Evolutionary conservation across 2,113 vertebrate species (phyloP), one percentile per base, ranked within the genome.

Genomic region (Pongo abelii): DNA sequence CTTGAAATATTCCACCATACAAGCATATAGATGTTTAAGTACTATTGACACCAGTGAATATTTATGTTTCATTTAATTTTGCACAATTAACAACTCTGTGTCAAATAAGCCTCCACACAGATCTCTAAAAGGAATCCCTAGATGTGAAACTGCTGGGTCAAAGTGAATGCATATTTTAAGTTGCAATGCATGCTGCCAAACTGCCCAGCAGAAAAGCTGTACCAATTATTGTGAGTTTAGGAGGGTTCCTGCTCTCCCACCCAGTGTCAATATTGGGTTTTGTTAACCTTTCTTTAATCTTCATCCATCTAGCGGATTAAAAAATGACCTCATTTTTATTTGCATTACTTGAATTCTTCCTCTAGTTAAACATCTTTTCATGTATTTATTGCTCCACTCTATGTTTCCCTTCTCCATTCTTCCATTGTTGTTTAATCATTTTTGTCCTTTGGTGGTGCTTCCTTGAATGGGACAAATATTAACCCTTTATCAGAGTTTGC

Each of bases 291-390:
- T 84, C 86, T 14, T 27, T 6, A 93, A 91, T 91, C 35, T 95
- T 94, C 91, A 93, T 48, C 78, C 78, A 89, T 61, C 40, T 84
- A 92, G 89, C 1, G 85, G 72, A 83, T 84, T 81, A 17, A 67
- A 96, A 97, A 93, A 59, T 86, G 25, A 92, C 12, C 84, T 93
- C 55, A 57, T 74, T 93, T 80, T 93, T 84, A 96, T 93, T 96
- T 97, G 69, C 55, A 96, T 89, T 79, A 92, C 38, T 92, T 80
- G 7, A 32, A 94, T 95, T 96, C 50, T 91, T 95, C 86, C 43
- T 83, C 20, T 94, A 92, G 50, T 84, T 90, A 64, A 95, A 93
- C 25, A 89, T 43, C 30, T 78, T 95, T 94, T 67, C 91, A 91
- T 13, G 13, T 79, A 93, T 61, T 87, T 91, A 91, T 8, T 91